phyloP scores from a whole-genome alignment of 2,113 vertebrate genomes.

The Hippopotamus amphibius region DNA sequence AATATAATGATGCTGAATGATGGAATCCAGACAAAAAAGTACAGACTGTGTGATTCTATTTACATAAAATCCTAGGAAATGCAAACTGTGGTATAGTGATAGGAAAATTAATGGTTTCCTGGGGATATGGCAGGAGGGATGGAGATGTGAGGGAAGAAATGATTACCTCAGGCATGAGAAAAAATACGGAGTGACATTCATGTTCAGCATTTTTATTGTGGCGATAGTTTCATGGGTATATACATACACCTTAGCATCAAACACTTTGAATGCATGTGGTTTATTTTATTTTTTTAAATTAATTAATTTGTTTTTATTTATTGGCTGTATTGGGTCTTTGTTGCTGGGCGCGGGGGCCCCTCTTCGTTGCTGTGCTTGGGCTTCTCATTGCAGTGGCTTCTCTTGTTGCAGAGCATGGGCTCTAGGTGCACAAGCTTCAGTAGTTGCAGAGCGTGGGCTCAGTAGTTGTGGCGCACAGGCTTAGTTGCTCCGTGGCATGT shows the following conservation, averaged over 20 bases:
- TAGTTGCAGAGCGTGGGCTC: no score
- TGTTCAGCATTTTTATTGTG: neutral
- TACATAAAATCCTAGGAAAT: neutral
- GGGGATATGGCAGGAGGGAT: rapidly evolving
- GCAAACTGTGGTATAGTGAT: neutral
- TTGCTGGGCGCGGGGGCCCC: no score
- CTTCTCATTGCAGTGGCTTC: no score
- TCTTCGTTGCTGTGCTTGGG: no score
- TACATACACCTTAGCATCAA: neutral
- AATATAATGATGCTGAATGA: neutral
- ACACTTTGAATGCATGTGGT: neutral
- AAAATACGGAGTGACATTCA: rapidly evolving
- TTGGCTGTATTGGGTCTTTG: no score
- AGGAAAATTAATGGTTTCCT: neutral
- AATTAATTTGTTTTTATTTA: no score
- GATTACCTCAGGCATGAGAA: neutral
- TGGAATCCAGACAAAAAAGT: neutral
- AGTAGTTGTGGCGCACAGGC: no score
- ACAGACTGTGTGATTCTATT: neutral
- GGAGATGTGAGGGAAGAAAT: neutral
- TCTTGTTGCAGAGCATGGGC: no score
- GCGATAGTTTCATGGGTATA: neutral
- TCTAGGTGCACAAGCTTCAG: no score
- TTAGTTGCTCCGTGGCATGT: no score
- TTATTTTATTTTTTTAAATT: neutral